Evolutionary conservation across 2,797 vertebrate species (phyloP), one percentile per base, ranked within the genome.

Genomic region (Neopelma chrysocephalum): DNA sequence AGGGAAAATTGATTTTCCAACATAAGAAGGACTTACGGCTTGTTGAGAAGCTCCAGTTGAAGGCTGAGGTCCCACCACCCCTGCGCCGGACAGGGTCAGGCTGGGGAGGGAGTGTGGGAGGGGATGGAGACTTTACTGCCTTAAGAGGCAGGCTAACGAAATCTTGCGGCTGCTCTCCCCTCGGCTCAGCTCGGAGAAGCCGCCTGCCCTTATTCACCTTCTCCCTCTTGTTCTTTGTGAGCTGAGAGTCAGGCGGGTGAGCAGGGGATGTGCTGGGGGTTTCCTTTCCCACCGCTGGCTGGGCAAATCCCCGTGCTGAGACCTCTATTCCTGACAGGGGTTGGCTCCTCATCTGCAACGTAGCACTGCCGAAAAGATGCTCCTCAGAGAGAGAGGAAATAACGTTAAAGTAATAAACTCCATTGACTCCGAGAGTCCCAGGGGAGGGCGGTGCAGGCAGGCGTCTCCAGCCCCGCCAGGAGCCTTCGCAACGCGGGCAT

Each of bases 81-180:
- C 60, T 90, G 62, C 1, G 0, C 75, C 11, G 5, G 70, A 84
- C 10, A 3, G 65, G 80, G 83, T 87, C 34, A 0, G 87, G 27
- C 76, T 61, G 66, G 65, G 76, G 84, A 96, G 82, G 85, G 76
- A 93, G 29, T 0, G 87, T 92, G 82, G 94, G 90, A 89, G 88
- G 93, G 75, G 65, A 89, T 91, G 94, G 81, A 95, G 83, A 7
- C 72, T 96, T 86, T 93, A 91, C 94, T 95, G 89, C 94, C 89
- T 96, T 97, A 93, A 95, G 88, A 94, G 95, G 96, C 94, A 96
- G 91, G 58, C 87, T 75, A 78, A 84, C 4, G 86, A 76, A 93
- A 93, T 84, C 85, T 89, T 64, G 68, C 60, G 1, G 17, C 93
- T 31, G 73, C 56, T 92, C 66, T 87, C 62, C 73, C 38, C 70